Base-by-base conservation (phyloP, 2,888 invertebrate genomes). In the Drosophila buzzatii region DNA sequence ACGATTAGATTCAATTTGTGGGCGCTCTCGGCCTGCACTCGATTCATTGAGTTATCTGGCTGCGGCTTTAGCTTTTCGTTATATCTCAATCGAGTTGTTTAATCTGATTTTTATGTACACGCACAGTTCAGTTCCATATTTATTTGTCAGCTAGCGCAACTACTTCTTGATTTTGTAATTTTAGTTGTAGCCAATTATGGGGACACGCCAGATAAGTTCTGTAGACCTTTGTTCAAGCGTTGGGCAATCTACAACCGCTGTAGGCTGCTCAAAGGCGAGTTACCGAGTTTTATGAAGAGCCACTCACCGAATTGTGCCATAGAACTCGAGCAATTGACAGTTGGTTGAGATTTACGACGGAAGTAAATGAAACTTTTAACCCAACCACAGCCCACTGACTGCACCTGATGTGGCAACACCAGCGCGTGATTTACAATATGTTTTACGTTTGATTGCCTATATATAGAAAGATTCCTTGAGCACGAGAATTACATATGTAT, bases 321-420 rank as follows among this genome's bases (percentile, higher is more conserved):
- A 88, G 70, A 90, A 65, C 68, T 70, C 58, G 44, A 58, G 23
- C 42, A 44, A 55, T 68, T 91, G 89, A 86, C 87, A 90, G 74
- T 79, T 82, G 59, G 91, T 86, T 84, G 91, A 91, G 89, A 89
- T 89, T 91, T 89, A 89, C 83, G 76, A 85, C 79, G 78, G 61
- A 66, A 47, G 69, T 44, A 71, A 61, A 60, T 41, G 16, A 5
- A 55, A 39, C 52, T 31, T 39, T 23, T 8, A 49, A 49, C 49
- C 31, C 8, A 18, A 18, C 49, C 18, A n/a, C 49, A 47, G 45
- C 23, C 42, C n/a, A 42, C 16, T 12, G 12, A 8, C 9, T 14
- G 41, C 44, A n/a, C 10, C 49, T 9, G 20, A 47, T 18, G 16
- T 70, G 70, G 52, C 69, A 60, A 69, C 70, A 12, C 37, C 39